These are phyloP conservation scores for Callithrix jacchus DNA, from an alignment of 2,113 vertebrate species.

Conservation along the genomic window DNA sequence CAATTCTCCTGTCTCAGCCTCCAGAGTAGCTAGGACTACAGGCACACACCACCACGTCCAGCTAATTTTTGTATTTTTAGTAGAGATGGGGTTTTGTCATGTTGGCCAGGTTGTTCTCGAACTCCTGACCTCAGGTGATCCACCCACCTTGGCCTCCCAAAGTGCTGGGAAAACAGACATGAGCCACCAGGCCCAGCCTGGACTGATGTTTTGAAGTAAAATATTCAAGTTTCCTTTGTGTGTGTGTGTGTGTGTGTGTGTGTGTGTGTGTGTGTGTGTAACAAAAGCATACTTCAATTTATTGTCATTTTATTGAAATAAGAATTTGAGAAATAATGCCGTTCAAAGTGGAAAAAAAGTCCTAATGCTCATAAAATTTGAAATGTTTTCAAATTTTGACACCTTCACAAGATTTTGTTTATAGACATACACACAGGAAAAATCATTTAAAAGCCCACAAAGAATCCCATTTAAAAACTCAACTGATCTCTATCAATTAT, in stretches of 20 bases:
- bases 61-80: too few relatives aligned
- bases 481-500: slow-evolving; percentile 5
- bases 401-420: not conserved
- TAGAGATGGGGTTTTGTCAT: too few relatives aligned
- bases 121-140: too few relatives aligned
- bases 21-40: too few relatives aligned
- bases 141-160: too few relatives aligned
- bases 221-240: not conserved
- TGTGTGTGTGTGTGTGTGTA: not conserved
- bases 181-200: too few relatives aligned
- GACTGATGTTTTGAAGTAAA: slow-evolving; percentile 11
- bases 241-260: not conserved
- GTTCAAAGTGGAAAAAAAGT: not conserved
- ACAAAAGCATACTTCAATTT: slow-evolving; percentile 41
- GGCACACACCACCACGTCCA: too few relatives aligned
- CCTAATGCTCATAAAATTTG: not conserved
- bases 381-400: slow-evolving; percentile 7
- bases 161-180: too few relatives aligned
- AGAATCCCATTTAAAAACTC: not conserved
- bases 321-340: not conserved
- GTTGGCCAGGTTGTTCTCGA: too few relatives aligned
- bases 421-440: not conserved
- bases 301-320: slow-evolving; percentile 18
- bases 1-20: too few relatives aligned
- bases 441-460: not conserved